A percentile compares a stretch with the other conserved stretches of the same genome.
phyloP scores from a whole-genome alignment of 2,797 vertebrate species.

The Oryzias dopingdopingensis region DNA sequence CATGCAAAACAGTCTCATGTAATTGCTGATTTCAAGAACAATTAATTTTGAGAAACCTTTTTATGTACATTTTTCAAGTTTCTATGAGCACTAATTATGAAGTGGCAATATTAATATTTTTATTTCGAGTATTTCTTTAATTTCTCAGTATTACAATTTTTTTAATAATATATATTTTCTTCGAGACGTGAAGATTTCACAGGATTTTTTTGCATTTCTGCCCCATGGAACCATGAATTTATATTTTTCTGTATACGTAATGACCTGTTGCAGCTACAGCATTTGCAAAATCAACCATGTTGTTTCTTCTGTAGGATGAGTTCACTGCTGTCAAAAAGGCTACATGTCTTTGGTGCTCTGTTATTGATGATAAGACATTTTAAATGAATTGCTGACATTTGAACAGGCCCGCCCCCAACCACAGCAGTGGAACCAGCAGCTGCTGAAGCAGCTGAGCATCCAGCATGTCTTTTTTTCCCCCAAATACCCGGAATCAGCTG shows the following conservation, averaged over 20 bases:
- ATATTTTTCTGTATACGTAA: constrained; percentile 49
- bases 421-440: constrained; percentile 41
- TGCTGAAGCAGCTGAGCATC: constrained; percentile 49
- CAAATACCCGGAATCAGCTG: constrained; percentile 22
- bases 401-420: constrained; percentile 43
- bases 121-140: too few species aligned
- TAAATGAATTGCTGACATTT: constrained; percentile 64
- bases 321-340: constrained; percentile 56
- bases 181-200: too few species aligned
- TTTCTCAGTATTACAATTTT: too few species aligned
- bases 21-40: too few species aligned
- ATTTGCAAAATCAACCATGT: constrained; percentile 67
- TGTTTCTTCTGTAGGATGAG: constrained; percentile 54
- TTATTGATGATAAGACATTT: constrained; percentile 71
- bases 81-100: too few species aligned
- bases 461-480: constrained; percentile 26
- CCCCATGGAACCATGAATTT: neutral
- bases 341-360: constrained; percentile 49
- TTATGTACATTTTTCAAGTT: too few species aligned
- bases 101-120: too few species aligned
- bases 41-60: too few species aligned
- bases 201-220: too few species aligned
- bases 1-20: too few species aligned
- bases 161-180: too few species aligned
- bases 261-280: constrained; percentile 54